Conservation (phyloP, 1,140 invertebrate genomes). For the Sycobia sp. region DNA sequence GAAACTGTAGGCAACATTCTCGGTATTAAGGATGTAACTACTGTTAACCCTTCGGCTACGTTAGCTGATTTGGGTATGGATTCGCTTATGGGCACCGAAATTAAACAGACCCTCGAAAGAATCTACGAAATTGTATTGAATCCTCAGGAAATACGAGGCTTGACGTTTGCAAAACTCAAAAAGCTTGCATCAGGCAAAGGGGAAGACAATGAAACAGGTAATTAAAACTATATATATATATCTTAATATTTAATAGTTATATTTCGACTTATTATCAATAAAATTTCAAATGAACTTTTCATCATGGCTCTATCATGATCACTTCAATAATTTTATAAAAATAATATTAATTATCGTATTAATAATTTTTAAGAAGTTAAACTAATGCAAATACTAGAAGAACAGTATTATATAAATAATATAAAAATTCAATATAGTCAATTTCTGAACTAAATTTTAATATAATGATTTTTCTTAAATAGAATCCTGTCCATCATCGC, state of each 20-base stretch:
- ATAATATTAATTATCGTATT: too few species aligned
- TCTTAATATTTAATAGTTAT: not conserved
- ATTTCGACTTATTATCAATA: too few species aligned
- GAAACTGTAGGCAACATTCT: conserved; percentile 84
- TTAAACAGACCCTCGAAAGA: conserved; percentile 93
- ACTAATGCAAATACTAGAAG: too few species aligned
- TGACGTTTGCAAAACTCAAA: conserved; percentile 77
- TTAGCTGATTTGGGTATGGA: conserved; percentile 95
- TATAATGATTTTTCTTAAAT: conserved; percentile 16
- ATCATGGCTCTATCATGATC: too few species aligned
- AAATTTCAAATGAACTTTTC: conserved; percentile 11
- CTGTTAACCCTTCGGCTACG: conserved; percentile 73
- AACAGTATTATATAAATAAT: too few species aligned
- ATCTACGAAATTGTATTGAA: conserved; percentile 89
- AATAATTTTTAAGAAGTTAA: too few species aligned
- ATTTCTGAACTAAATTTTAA: not conserved
- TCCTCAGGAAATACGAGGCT: conserved; percentile 83
- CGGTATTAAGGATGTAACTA: conserved; percentile 83
- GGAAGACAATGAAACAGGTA: conserved; percentile 32
- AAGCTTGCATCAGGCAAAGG: conserved; percentile 65
- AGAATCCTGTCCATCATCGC: conserved; percentile 13
- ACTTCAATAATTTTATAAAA: too few species aligned
- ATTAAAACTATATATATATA: conserved; percentile 5
- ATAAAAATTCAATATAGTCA: too few species aligned
- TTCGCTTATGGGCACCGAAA: conserved; percentile 97